Evolutionary conservation across 1,140 invertebrate species (phyloP).

Genomic region (Cecropterus lyciades): DNA sequence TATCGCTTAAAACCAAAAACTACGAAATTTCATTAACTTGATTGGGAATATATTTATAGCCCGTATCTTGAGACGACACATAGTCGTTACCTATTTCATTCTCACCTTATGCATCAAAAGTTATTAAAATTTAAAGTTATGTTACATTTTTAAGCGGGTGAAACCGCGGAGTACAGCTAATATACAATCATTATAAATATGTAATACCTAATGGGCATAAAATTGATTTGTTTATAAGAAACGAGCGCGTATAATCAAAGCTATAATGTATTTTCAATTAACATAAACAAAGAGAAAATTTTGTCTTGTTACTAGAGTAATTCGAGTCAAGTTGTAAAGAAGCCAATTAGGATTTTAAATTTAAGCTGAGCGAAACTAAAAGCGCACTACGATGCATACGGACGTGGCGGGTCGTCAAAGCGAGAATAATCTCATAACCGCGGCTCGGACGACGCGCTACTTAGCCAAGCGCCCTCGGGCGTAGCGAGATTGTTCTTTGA

Average conservation of each 20-base stretch:
- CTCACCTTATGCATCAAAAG: too few species aligned
- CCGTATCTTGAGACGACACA: too few species aligned
- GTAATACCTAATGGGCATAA: too few species aligned
- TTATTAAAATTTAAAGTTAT: too few species aligned
- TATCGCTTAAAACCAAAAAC: too few species aligned
- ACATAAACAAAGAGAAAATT: conserved; percentile 9
- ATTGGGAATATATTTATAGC: too few species aligned
- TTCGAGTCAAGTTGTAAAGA: conserved; percentile 46
- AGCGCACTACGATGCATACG: conserved; percentile 73
- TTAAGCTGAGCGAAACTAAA: conserved; percentile 63
- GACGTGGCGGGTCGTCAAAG: conserved; percentile 73
- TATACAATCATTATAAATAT: too few species aligned
- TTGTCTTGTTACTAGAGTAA: conserved; percentile 20
- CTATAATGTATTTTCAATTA: not conserved
- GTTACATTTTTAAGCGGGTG: too few species aligned
- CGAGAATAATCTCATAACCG: conserved; percentile 78
- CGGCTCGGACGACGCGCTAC: conserved; percentile 62
- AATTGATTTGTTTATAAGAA: too few species aligned
- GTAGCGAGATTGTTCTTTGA: conserved; percentile 67
- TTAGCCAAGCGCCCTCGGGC: conserved; percentile 64
- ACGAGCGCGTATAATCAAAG: not conserved
- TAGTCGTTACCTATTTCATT: too few species aligned
- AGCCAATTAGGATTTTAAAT: conserved; percentile 64
- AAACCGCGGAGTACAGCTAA: too few species aligned
- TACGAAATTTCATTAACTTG: too few species aligned